Conservation (phyloP, 1,140 invertebrate genomes). For the Stenopsyche tienmushanensis region DNA sequence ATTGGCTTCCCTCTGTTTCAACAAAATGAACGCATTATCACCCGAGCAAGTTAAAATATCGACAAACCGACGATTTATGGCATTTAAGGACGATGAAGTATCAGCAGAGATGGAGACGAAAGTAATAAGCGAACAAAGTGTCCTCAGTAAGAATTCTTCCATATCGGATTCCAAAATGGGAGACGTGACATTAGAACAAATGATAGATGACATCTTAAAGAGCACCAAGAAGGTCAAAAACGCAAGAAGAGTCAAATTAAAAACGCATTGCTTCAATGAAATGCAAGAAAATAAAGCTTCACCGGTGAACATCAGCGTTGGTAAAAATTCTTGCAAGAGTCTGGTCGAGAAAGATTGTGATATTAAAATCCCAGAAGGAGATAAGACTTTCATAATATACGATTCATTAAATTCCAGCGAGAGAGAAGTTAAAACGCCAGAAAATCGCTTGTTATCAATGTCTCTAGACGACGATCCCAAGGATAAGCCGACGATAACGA, state of each 20-base stretch:
- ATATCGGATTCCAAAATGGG: constrained; percentile 41
- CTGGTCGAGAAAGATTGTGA: neutral
- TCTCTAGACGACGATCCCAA: neutral
- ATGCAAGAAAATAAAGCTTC: neutral
- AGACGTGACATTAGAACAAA: constrained; percentile 36
- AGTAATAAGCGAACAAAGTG: constrained; percentile 30
- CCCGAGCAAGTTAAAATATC: constrained; percentile 26
- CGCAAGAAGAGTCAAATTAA: constrained; percentile 31
- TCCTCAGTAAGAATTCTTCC: constrained; percentile 25
- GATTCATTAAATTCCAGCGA: constrained; percentile 36
- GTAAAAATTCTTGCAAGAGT: neutral
- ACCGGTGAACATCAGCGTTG: neutral
- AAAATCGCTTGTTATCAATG: constrained; percentile 31
- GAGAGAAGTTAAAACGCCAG: constrained; percentile 39
- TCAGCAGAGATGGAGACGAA: constrained; percentile 38
- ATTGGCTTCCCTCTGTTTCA: constrained; percentile 38
- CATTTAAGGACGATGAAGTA: constrained; percentile 33
- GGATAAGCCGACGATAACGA: neutral
- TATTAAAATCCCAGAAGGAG: constrained; percentile 2
- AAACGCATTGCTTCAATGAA: neutral
- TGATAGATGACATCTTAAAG: constrained; percentile 41
- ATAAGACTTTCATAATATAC: constrained; percentile 38
- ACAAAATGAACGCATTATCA: constrained; percentile 32
- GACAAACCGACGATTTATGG: constrained; percentile 1
- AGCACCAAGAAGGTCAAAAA: constrained; percentile 39